Conservation (phyloP, 2,888 invertebrate species). For the Hipparchia sbordonii region DNA sequence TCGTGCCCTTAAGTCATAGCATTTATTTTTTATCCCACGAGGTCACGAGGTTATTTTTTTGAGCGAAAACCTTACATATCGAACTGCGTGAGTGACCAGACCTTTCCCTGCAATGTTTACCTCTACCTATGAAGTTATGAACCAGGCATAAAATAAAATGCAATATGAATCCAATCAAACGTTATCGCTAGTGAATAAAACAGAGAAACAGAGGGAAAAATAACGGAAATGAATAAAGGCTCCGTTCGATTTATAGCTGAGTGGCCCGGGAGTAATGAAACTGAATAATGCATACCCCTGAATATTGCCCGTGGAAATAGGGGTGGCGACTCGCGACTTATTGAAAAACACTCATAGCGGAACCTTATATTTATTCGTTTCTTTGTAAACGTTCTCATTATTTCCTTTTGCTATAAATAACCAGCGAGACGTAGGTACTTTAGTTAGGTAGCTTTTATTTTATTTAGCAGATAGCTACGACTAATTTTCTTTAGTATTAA, state of each 20-base stretch:
- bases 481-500: too few relatives aligned
- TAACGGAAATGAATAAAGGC: constrained; percentile 62
- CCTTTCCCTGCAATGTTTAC: neutral
- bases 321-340: constrained; percentile 47
- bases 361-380: neutral
- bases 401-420: too few relatives aligned
- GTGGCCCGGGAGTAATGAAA: constrained; percentile 78
- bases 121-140: neutral
- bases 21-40: too few relatives aligned
- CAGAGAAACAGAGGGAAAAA: constrained; percentile 40
- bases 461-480: neutral
- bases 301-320: constrained; percentile 66
- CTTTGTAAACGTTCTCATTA: too few relatives aligned
- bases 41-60: too few relatives aligned
- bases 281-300: constrained; percentile 79
- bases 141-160: constrained; percentile 45
- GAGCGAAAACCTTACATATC: neutral
- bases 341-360: neutral
- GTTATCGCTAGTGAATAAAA: constrained; percentile 42
- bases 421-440: neutral
- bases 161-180: constrained; percentile 44
- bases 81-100: neutral
- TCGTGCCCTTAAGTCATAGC: too few relatives aligned
- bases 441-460: neutral
- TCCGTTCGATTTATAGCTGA: constrained; percentile 76